phyloP scores from a whole-genome alignment of 2,113 vertebrate species.

The Lasiurus cinereus region DNA sequence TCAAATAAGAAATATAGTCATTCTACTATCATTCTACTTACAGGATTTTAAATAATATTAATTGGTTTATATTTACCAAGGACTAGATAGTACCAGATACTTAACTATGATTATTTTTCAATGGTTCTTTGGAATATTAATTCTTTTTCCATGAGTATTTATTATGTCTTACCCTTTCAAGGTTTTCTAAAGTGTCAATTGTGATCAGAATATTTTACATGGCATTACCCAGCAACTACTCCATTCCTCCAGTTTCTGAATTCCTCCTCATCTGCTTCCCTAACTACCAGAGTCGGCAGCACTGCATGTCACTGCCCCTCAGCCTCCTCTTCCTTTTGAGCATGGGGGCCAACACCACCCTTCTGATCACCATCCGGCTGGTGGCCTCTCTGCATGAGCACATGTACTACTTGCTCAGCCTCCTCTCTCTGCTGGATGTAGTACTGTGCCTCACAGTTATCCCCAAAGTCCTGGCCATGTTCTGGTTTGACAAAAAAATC shows the following conservation, averaged over 20 bases:
- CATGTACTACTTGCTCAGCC: not conserved
- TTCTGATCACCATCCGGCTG: too few species aligned
- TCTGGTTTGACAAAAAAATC: not conserved
- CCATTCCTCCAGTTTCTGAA: not conserved
- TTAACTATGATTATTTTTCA: not conserved
- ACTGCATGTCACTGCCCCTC: too few species aligned
- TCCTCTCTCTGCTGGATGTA: not conserved
- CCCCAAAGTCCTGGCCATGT: not conserved
- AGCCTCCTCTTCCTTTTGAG: too few species aligned
- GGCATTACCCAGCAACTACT: conserved; percentile 9
- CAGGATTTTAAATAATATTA: not conserved
- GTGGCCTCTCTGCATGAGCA: not conserved
- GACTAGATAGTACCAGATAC: not conserved
- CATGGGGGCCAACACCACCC: too few species aligned
- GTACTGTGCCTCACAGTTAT: not conserved
- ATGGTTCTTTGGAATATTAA: not conserved
- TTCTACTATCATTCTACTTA: not conserved
- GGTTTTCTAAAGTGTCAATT: conserved; percentile 14
- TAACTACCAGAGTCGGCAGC: too few species aligned
- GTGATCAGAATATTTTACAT: not conserved
- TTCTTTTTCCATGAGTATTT: not conserved
- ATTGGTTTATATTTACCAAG: not conserved
- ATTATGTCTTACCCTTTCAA: not conserved
- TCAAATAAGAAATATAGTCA: not conserved
- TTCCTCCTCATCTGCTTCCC: too few species aligned